Base-by-base conservation (phyloP, 2,888 invertebrate species). In the Altica lythri region DNA sequence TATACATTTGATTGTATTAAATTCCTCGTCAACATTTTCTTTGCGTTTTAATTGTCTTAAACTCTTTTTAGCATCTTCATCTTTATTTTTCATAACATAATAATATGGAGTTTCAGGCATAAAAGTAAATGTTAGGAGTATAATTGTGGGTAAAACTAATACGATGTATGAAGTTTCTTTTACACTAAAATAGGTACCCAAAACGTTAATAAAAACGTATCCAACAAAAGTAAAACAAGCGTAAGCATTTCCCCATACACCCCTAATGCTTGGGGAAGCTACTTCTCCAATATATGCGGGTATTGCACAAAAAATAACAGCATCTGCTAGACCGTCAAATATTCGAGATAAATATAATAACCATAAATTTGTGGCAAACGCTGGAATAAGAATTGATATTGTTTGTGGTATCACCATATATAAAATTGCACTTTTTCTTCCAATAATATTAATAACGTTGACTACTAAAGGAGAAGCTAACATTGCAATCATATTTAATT, bases 171-270 rank as follows among this genome's bases (percentile, higher is more conserved):
- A 82, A 59, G 83, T 74, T 16, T 72, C 74, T 58, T 70, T 68
- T 73, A 83, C 79, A 55, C 77, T 72, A 14, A 80, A 80, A 68
- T 78, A 81, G 4, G 81, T 80, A 2, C 83, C 84, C 60, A 83
- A 78, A 69, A 80, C 77, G 74, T 81, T 72, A 10, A 68, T 63
- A 4, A 64, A n/a, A 18, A 68, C 63, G 19, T 68, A 60, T 18
- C 71, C 71, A 9, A 68, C 43, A 43, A 68, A 67, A 6, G 60
- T 57, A 8, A 38, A 46, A 27, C 66, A 60, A 9, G 65, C 60
- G 45, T 68, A 55, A 16, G 60, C 34, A 44, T 68, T 69, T 5
- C 72, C 70, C 69, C 70, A 71, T 1, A 13, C 12, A 2, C 55
- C 55, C 9, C 55, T 32, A 0, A 55, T 47, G 17, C 43, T 46